A percentile compares a stretch with the other conserved stretches of the same genome.
These are phyloP conservation scores for Dasyornis broadbenti DNA, from an alignment of 2,113 vertebrate species.

Conservation along the genomic window DNA sequence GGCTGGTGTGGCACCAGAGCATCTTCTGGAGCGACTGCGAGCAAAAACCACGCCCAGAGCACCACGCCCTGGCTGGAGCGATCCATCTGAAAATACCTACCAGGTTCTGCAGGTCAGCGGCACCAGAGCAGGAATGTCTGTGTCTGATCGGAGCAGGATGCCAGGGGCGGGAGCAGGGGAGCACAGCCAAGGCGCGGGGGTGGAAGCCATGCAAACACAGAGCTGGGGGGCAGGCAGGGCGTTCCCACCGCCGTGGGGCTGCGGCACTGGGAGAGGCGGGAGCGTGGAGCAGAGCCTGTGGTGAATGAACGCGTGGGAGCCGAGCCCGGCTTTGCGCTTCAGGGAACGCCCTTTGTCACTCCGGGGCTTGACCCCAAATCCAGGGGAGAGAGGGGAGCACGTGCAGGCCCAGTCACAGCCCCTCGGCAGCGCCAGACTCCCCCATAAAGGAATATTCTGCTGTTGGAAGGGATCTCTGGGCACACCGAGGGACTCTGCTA, in stretches of 20 bases:
- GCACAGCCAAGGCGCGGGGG: not conserved
- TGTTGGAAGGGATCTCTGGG: not conserved
- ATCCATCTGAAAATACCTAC: constrained; percentile 9
- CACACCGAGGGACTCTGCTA: not conserved
- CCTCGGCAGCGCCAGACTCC: not conserved
- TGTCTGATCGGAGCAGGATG: not conserved
- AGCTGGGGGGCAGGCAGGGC: constrained; percentile 18
- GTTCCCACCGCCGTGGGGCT: not conserved
- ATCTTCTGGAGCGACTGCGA: not conserved
- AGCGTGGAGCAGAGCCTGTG: not conserved
- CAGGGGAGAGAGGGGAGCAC: not conserved
- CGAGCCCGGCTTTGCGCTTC: not conserved
- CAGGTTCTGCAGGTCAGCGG: not conserved
- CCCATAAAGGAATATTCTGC: not conserved
- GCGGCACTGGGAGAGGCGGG: not conserved
- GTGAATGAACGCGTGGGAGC: not conserved
- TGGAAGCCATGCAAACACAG: constrained; percentile 54
- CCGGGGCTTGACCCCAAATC: not conserved
- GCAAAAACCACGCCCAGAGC: not conserved
- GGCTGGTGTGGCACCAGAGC: constrained; percentile 27
- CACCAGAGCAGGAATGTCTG: not conserved
- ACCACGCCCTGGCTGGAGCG: not conserved
- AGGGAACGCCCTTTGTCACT: rapidly evolving
- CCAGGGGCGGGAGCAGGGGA: not conserved
- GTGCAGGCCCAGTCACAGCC: not conserved